phyloP scores from a whole-genome alignment of 2,113 vertebrate species.

The Phalacrocorax brasilianus region DNA sequence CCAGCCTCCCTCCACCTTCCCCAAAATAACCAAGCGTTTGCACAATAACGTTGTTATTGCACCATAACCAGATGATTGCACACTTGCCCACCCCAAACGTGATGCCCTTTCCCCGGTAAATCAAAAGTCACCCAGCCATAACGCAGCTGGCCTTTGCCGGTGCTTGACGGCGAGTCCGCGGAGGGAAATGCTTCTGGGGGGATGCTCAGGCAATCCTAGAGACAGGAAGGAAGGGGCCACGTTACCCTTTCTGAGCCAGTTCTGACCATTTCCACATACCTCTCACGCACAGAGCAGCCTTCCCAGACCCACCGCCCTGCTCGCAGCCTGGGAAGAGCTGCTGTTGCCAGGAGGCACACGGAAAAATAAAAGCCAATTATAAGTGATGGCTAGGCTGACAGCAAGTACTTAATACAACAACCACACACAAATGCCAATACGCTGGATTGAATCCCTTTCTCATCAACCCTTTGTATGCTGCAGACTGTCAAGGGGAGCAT shows the following conservation, averaged over 20 bases:
- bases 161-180: not conserved
- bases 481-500: not conserved
- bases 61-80: accelerated
- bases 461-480: not conserved
- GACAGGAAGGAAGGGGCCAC: not conserved
- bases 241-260: not conserved
- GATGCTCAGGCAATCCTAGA: not conserved
- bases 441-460: not conserved
- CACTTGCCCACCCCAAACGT: not conserved
- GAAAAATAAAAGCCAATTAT: slow-evolving; percentile 41
- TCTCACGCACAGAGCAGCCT: not conserved
- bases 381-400: slow-evolving; percentile 39
- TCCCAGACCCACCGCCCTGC: not conserved
- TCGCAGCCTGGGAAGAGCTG: slow-evolving; percentile 30
- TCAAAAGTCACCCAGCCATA: not conserved
- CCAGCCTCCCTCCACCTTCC: not conserved
- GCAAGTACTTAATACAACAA: slow-evolving; percentile 10
- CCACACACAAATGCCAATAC: not conserved
- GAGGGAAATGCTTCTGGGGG: not conserved
- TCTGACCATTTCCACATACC: not conserved
- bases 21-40: not conserved
- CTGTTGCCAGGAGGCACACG: slow-evolving; percentile 18
- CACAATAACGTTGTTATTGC: not conserved
- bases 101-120: not conserved
- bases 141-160: not conserved